Evolutionary conservation across 2,888 invertebrate genomes (phyloP).

Genomic region (Chromoteleia sp.): DNA sequence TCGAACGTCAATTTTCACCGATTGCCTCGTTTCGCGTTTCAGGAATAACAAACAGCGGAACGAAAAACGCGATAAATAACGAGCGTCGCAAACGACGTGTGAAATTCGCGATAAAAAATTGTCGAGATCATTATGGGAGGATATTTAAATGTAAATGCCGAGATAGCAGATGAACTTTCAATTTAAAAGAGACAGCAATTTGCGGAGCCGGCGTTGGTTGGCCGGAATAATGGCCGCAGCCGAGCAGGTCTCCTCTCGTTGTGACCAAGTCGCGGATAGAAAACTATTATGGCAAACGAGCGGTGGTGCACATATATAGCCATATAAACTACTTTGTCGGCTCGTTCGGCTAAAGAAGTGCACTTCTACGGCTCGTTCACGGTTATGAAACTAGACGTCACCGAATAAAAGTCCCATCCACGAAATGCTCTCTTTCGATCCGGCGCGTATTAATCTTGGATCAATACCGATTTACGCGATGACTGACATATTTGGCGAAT

Average conservation of each 20-base stretch:
- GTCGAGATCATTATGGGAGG: slow-evolving; percentile 33
- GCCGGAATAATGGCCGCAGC: slow-evolving; percentile 55
- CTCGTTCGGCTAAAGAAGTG: slow-evolving; percentile 69
- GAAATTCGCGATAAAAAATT: slow-evolving; percentile 49
- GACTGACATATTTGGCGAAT: slow-evolving; percentile 34
- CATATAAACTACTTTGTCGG: slow-evolving; percentile 75
- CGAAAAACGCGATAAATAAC: slow-evolving; percentile 17
- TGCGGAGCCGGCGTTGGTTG: slow-evolving; percentile 23
- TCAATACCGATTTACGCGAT: slow-evolving; percentile 41
- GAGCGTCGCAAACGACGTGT: slow-evolving; percentile 36
- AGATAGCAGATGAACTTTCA: slow-evolving; percentile 54
- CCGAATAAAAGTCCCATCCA: slow-evolving; percentile 44
- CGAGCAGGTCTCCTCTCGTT: slow-evolving; percentile 67
- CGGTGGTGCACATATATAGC: slow-evolving; percentile 69
- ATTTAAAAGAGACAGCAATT: slow-evolving; percentile 51
- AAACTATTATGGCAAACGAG: slow-evolving; percentile 73
- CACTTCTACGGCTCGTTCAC: slow-evolving; percentile 32
- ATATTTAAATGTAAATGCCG: slow-evolving; percentile 52
- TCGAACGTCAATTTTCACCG: too few relatives aligned
- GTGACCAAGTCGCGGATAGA: slow-evolving; percentile 71
- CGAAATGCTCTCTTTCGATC: slow-evolving; percentile 34
- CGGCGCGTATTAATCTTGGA: slow-evolving; percentile 21
- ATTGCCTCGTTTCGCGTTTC: too few relatives aligned
- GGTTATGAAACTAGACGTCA: slow-evolving; percentile 51
- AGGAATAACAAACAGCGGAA: background rate